A percentile compares a stretch with the other conserved stretches of the same genome.
These are phyloP conservation scores for Agriopis marginaria DNA, from an alignment of 2,888 invertebrate genomes.

Conservation along the genomic window DNA sequence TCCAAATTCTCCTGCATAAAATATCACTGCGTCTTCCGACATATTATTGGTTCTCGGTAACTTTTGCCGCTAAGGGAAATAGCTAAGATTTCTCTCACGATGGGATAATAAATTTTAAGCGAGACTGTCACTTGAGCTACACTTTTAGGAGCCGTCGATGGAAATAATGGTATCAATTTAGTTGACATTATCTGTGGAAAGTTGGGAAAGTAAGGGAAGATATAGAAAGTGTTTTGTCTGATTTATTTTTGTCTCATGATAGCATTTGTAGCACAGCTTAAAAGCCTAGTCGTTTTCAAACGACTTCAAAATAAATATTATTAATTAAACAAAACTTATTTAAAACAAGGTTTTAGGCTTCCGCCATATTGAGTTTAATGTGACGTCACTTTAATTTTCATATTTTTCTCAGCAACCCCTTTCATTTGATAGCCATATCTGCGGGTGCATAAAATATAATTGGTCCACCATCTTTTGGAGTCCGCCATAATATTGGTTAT, in stretches of 20 bases:
- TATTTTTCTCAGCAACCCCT: too few species aligned
- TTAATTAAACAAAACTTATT: too few species aligned
- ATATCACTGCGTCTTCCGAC: conserved; percentile 12
- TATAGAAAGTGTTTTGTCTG: background rate
- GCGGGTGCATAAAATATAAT: too few species aligned
- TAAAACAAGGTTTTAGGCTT: too few species aligned
- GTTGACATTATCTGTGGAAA: conserved; percentile 27
- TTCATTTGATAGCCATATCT: too few species aligned
- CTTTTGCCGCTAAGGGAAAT: conserved; percentile 51
- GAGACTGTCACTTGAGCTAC: conserved; percentile 41
- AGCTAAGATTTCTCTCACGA: conserved; percentile 63
- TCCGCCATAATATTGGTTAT: too few species aligned
- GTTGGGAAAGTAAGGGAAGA: conserved; percentile 3
- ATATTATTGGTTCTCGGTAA: conserved; percentile 33
- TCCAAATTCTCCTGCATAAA: conserved; percentile 16
- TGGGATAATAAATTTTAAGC: conserved; percentile 63
- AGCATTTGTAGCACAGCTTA: too few species aligned
- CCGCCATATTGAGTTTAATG: too few species aligned
- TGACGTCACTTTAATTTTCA: too few species aligned
- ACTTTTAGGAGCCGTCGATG: conserved; percentile 36
- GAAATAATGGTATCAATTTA: conserved; percentile 35
- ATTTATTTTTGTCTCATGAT: background rate
- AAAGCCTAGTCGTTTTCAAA: too few species aligned
- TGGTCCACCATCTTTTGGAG: too few species aligned
- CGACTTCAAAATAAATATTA: too few species aligned